Evolutionary conservation across 2,113 vertebrate species (phyloP), one percentile per base, ranked within the genome.

Genomic region (Aldabrachelys gigantea): DNA sequence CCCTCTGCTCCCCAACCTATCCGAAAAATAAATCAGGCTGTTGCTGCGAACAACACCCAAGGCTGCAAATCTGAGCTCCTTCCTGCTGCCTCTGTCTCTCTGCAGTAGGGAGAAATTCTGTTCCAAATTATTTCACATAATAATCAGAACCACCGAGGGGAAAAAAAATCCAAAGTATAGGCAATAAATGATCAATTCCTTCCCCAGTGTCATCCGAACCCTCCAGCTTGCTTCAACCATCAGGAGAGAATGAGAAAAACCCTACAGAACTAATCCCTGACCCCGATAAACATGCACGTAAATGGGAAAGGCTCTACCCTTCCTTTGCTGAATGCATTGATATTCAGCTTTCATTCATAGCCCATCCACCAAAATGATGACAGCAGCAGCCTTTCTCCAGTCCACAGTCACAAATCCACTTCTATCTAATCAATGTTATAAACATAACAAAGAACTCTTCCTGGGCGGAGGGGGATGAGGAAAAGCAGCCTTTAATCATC

Each of bases 151-250:
- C 82, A 95, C 82, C 85, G 94, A 53, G 19, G 96, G 95, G 50
- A 94, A 91, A n/a, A 95, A 95, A 8, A 96, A 87, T 41, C 92
- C 96, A 56, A 96, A 65, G 19, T 93, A 44, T 57, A 96, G 94
- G 82, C 92, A 92, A 49, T 81, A 93, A 31, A 65, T 31, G 21
- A 94, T 62, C 90, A 95, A 9, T 50, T 50, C 94, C 86, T 88
- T 95, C 56, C 27, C 57, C 72, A 80, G 93, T 8, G 9, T n/a
- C 90, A 93, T 38, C 79, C 75, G 82, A 82, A 62, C 47, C 85
- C 44, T 80, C 22, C 4, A 47, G 69, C 56, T 62, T 35, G 59
- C 52, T 53, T 49, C 44, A 5, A 49, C 44, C 91, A 93, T 89
- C 80, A 56, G 94, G 50, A 7, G 47, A n/a, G 14, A 31, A 16